Percentiles rank a stretch among this genome's conserved stretches.
Conservation (phyloP, 2,113 vertebrate species). For the Ascaphus truei region DNA sequence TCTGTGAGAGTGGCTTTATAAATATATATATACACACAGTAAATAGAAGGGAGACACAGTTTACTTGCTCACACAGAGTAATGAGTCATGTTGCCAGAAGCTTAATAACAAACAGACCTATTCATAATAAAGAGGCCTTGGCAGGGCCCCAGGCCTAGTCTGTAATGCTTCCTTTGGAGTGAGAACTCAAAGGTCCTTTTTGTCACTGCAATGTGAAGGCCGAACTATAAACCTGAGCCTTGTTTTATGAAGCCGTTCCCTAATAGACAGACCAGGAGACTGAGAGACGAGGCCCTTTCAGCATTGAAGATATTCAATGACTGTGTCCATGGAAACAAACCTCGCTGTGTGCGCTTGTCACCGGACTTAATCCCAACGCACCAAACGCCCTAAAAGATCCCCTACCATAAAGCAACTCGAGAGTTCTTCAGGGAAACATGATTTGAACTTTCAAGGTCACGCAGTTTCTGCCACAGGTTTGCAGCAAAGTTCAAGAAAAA, state of each 20-base stretch:
- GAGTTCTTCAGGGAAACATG: no score
- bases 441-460: no score
- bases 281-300: background rate
- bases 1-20: no score
- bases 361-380: background rate
- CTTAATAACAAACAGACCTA: slow-evolving; percentile 12
- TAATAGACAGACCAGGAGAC: slow-evolving; percentile 3
- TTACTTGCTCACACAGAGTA: background rate
- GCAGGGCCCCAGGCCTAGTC: background rate
- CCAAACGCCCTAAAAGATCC: background rate
- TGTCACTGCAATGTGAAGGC: slow-evolving; percentile 12
- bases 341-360: background rate
- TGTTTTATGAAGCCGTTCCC: slow-evolving; percentile 4
- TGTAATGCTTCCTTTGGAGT: background rate
- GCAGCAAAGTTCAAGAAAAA: no score
- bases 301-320: background rate
- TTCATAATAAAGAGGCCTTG: slow-evolving; percentile 1
- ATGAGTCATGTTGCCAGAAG: background rate
- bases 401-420: background rate
- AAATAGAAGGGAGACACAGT: background rate
- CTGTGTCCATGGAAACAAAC: slow-evolving; percentile 20
- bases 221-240: slow-evolving; percentile 7
- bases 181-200: slow-evolving; percentile 24
- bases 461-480: no score
- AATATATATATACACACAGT: no score